phyloP scores from a whole-genome alignment of 2,113 vertebrate genomes.

The Xiphophorus maculatus region DNA sequence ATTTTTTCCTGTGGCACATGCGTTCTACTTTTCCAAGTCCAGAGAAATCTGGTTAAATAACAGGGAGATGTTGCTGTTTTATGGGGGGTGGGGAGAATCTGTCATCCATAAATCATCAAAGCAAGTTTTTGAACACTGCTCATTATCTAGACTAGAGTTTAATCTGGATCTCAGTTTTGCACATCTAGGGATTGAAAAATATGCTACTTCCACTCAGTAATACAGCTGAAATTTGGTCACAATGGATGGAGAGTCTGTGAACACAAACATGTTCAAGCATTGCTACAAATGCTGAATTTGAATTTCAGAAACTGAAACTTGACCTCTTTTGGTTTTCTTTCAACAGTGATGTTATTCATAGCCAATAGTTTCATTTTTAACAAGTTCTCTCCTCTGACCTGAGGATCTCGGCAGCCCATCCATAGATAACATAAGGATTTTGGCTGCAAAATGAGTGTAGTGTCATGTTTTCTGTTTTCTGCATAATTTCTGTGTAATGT shows the following conservation, averaged over 20 bases:
- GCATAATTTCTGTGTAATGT: too few species aligned
- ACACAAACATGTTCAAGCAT: neutral
- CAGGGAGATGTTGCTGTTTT: constrained; percentile 2
- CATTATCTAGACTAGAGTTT: neutral
- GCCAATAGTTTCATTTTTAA: too few species aligned
- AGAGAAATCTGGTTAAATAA: constrained; percentile 2
- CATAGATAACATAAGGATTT: too few species aligned
- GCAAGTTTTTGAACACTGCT: neutral
- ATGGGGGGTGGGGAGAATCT: too few species aligned
- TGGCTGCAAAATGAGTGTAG: too few species aligned
- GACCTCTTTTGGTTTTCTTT: too few species aligned
- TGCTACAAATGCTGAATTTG: neutral
- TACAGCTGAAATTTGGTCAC: neutral
- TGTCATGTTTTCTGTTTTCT: too few species aligned
- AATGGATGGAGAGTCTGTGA: neutral
- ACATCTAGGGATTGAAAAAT: neutral
- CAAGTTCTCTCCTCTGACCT: neutral
- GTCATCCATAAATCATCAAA: constrained; percentile 1
- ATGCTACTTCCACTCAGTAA: neutral
- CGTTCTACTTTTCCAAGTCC: constrained; percentile 12
- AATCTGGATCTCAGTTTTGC: neutral
- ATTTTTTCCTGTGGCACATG: constrained; percentile 19
- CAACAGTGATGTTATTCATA: too few species aligned
- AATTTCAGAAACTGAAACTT: neutral
- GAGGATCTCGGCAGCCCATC: too few species aligned